phyloP scores from a whole-genome alignment of 2,113 vertebrate species.

The Carassius carassius region DNA sequence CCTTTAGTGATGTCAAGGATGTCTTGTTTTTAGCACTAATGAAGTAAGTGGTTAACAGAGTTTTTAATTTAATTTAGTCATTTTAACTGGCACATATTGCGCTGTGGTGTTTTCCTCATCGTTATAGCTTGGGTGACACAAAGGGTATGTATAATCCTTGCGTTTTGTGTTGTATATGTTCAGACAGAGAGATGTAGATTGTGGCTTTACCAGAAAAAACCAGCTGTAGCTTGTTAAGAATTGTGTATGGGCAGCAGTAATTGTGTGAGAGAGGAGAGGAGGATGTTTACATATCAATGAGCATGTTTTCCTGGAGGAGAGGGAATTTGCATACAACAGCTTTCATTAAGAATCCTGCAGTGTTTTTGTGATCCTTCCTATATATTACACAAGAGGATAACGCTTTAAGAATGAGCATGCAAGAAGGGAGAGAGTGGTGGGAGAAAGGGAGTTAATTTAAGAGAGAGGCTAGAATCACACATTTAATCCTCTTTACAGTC shows the following conservation, averaged over 20 bases:
- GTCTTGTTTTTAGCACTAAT: neutral
- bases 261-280: neutral
- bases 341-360: neutral
- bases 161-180: neutral
- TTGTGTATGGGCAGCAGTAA: neutral
- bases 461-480: neutral
- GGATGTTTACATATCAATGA: neutral
- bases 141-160: neutral
- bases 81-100: neutral
- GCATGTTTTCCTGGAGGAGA: neutral
- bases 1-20: neutral
- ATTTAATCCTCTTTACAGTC: neutral
- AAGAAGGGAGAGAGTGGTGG: neutral
- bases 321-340: neutral
- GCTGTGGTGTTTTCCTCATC: neutral
- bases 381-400: neutral
- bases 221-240: neutral
- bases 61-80: neutral
- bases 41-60: neutral
- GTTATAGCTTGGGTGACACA: neutral
- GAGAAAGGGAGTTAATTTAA: neutral
- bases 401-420: neutral
- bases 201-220: neutral
- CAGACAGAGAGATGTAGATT: neutral
- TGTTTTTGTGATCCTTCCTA: neutral